These are phyloP conservation scores for Carcina quercana DNA, from an alignment of 2,888 invertebrate genomes.

Conservation along the genomic window DNA sequence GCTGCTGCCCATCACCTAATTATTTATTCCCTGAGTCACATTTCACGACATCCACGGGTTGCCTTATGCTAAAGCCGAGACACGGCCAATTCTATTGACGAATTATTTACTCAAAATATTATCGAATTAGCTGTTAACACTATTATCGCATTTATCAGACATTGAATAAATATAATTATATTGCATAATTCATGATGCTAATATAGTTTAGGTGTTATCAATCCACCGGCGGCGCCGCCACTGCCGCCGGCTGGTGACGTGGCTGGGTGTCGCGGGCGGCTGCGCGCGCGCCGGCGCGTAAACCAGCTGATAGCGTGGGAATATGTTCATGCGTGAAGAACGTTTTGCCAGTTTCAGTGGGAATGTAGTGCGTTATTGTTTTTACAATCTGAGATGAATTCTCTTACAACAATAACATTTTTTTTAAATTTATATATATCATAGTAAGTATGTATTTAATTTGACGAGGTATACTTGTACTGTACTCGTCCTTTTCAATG, in stretches of 20 bases:
- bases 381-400: neutral
- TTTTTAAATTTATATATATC: too few relatives aligned
- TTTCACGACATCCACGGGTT: too few relatives aligned
- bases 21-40: too few relatives aligned
- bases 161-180: slow-evolving; percentile 1
- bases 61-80: too few relatives aligned
- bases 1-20: too few relatives aligned
- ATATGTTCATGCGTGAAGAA: slow-evolving; percentile 43
- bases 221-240: slow-evolving; percentile 26
- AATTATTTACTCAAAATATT: too few relatives aligned
- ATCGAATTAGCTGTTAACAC: too few relatives aligned
- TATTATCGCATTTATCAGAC: too few relatives aligned
- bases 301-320: slow-evolving; percentile 67
- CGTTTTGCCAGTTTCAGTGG: too few relatives aligned
- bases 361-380: slow-evolving; percentile 16
- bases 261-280: slow-evolving; percentile 35
- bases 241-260: slow-evolving; percentile 27
- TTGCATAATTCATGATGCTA: slow-evolving; percentile 23
- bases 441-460: too few relatives aligned
- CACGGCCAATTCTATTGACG: too few relatives aligned
- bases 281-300: slow-evolving; percentile 49
- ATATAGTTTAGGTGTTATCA: slow-evolving; percentile 19
- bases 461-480: slow-evolving; percentile 1
- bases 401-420: too few relatives aligned
- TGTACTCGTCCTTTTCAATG: neutral